Evolutionary conservation across 2,113 vertebrate species (phyloP), one percentile per base, ranked within the genome.

Genomic region (Podocnemis expansa): DNA sequence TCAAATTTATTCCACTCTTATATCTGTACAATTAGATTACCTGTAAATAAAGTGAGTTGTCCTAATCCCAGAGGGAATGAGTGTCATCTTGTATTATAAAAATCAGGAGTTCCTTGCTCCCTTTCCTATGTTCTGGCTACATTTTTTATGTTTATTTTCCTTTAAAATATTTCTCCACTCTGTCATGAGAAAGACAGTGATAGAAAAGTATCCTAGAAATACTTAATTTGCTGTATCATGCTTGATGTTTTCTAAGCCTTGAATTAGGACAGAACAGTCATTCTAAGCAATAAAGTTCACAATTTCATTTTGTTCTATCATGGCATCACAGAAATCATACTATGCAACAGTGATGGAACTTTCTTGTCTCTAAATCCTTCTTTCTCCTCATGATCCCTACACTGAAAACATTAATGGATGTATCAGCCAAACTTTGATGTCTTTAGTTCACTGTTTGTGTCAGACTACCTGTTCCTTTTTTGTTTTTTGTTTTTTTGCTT

Each of bases 391-490:
- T 85, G 70, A 54, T 86, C 78, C 63, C 88, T 38, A 82, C 2
- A 0, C 10, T 84, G 56, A 89, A 80, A 82, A 87, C 25, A 80
- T 91, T 93, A 31, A 75, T 31, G 91, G 95, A 85, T 8, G 78
- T 34, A 9, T 47, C 82, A 91, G 81, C 87, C 96, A 95, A 88
- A 78, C 19, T 24, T 67, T 85, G 52, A 54, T 96, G 47, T 80
- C 80, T 94, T 49, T 85, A 89, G 58, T 82, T 94, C 78, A 86
- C 93, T 95, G 75, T 38, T 91, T 89, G 38, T 88, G 93, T 78
- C 80, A 90, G 88, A 19, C n/a, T n/a, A n/a, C n/a, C n/a, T n/a
- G n/a, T n/a, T n/a, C n/a, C n/a, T n/a, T n/a, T n/a, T n/a, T n/a
- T n/a, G n/a, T n/a, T n/a, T n/a, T n/a, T n/a, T n/a, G n/a, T n/a